Percentiles rank a stretch among this genome's conserved stretches.
These are phyloP conservation scores for Rhinopomastus cyanomelas DNA, from an alignment of 2,113 vertebrate species.

Conservation along the genomic window DNA sequence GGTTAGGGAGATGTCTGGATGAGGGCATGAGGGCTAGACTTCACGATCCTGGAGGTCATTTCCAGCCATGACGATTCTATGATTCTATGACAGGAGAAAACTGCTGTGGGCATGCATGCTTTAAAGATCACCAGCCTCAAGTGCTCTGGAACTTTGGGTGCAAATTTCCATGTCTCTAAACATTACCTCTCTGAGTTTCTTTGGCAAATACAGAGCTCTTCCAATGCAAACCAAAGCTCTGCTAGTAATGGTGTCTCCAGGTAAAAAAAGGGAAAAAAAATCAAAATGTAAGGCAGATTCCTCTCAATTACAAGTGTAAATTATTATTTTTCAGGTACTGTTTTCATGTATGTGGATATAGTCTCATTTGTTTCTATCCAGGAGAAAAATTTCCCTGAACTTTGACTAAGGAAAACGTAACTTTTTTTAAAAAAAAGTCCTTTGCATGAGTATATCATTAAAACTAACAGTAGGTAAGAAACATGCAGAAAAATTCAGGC, in stretches of 20 bases:
- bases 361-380: background rate
- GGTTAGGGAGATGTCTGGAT: too few species aligned
- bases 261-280: background rate
- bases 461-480: slow-evolving; percentile 1
- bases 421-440: fast-evolving
- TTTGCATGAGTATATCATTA: background rate
- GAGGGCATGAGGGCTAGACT: too few species aligned
- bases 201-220: background rate
- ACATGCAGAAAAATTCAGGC: background rate
- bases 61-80: background rate
- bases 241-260: background rate
- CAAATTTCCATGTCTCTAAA: background rate
- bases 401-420: background rate
- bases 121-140: background rate
- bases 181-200: background rate
- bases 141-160: background rate
- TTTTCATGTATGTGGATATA: background rate
- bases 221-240: background rate
- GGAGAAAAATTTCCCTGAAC: background rate
- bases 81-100: background rate
- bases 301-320: background rate
- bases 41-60: too few species aligned
- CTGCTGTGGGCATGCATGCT: background rate
- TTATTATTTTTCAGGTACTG: background rate
- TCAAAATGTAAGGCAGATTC: background rate